Evolutionary conservation across 2,113 vertebrate species (phyloP).

Genomic region (Perccottus glenii): DNA sequence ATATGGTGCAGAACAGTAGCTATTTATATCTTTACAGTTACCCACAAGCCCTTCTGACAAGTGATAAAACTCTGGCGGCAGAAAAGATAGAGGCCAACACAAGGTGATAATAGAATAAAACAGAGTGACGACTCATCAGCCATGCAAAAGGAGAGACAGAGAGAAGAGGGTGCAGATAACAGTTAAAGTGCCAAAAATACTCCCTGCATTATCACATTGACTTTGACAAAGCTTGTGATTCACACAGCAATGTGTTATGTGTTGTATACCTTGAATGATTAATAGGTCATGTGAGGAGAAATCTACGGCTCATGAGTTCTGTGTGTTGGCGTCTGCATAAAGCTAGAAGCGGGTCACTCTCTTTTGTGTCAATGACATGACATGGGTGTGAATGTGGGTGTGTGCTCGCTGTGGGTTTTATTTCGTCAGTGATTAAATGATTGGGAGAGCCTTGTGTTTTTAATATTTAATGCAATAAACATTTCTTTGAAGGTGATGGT

Average conservation of each 20-base stretch:
- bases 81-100: constrained; percentile 4
- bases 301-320: neutral
- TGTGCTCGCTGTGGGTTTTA: neutral
- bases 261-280: neutral
- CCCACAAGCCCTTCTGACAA: constrained; percentile 34
- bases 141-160: neutral
- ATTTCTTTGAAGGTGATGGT: neutral
- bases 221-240: too few species aligned
- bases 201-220: too few species aligned
- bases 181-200: too few species aligned
- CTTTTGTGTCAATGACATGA: constrained; percentile 17
- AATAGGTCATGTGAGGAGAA: neutral
- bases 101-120: neutral
- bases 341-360: constrained; percentile 41
- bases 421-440: neutral
- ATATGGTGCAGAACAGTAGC: constrained; percentile 22
- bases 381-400: neutral
- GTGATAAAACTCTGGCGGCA: constrained; percentile 25
- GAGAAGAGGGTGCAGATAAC: neutral
- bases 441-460: neutral
- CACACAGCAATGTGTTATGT: too few species aligned
- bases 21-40: constrained; percentile 57
- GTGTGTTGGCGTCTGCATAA: constrained; percentile 1
- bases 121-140: neutral
- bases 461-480: constrained; percentile 2